Evolutionary conservation across 2,113 vertebrate species (phyloP).

Genomic region (Thamnaconus septentrionalis): DNA sequence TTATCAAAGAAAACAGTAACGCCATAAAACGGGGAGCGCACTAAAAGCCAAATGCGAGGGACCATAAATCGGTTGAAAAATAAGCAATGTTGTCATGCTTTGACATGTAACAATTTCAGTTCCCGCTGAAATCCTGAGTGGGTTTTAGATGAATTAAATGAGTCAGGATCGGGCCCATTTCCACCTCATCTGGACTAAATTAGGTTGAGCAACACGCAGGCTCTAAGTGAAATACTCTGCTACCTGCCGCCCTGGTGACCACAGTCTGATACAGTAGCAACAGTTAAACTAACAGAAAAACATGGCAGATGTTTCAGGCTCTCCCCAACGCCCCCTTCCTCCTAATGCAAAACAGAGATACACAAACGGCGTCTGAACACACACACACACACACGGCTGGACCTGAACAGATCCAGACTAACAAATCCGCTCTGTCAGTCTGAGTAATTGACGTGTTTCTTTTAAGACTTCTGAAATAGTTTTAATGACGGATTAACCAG

Average conservation of each 20-base stretch:
- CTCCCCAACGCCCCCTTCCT: slow-evolving; percentile 30
- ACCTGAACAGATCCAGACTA: slow-evolving; percentile 35
- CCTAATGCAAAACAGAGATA: slow-evolving; percentile 71
- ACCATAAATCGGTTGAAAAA: slow-evolving; percentile 33
- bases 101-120: slow-evolving; percentile 38
- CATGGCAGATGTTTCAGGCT: slow-evolving; percentile 68
- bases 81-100: slow-evolving; percentile 33
- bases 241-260: slow-evolving; percentile 75
- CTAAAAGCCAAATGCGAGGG: slow-evolving; percentile 10
- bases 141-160: slow-evolving; percentile 62
- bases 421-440: not conserved
- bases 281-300: slow-evolving; percentile 78
- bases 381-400: slow-evolving; percentile 7
- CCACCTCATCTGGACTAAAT: slow-evolving; percentile 77
- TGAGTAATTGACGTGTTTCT: slow-evolving; percentile 10
- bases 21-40: slow-evolving; percentile 7
- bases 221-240: slow-evolving; percentile 69
- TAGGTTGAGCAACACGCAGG: slow-evolving; percentile 67
- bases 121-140: slow-evolving; percentile 40
- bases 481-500: slow-evolving; percentile 17
- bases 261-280: slow-evolving; percentile 78
- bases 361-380: slow-evolving; percentile 27
- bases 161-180: slow-evolving; percentile 67
- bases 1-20: slow-evolving; percentile 31
- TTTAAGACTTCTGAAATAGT: slow-evolving; percentile 9